These are phyloP conservation scores for Bradysia coprophila DNA, from an alignment of 1,140 invertebrate species.

Conservation along the genomic window DNA sequence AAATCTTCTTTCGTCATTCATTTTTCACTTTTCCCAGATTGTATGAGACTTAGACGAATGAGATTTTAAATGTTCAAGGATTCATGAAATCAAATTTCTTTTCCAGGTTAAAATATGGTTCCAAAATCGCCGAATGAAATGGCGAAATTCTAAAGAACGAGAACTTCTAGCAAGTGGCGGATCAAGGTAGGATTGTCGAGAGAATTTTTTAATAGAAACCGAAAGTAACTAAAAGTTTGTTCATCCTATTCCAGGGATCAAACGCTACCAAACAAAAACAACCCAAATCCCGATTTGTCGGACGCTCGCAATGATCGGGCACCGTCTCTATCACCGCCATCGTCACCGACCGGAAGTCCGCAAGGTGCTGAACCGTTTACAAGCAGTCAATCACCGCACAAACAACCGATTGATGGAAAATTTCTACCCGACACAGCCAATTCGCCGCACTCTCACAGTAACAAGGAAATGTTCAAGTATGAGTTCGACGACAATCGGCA, in stretches of 20 bases:
- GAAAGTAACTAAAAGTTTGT: too few relatives aligned
- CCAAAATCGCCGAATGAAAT: conserved; percentile 91
- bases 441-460: not conserved
- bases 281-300: conserved; percentile 87
- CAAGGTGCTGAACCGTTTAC: conserved; percentile 9
- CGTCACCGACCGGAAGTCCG: conserved; percentile 12
- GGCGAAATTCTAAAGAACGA: conserved; percentile 92
- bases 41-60: too few relatives aligned
- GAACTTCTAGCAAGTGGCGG: conserved; percentile 84
- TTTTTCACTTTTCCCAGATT: too few relatives aligned
- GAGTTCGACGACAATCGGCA: not conserved
- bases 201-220: too few relatives aligned
- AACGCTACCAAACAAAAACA: conserved; percentile 91
- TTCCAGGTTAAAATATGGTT: conserved; percentile 92
- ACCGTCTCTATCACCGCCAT: conserved; percentile 29
- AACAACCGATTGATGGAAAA: conserved; percentile 4
- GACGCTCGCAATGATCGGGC: conserved; percentile 67
- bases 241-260: conserved; percentile 88
- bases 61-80: too few relatives aligned
- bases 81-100: too few relatives aligned
- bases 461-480: not conserved
- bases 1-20: too few relatives aligned
- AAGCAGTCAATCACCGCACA: conserved; percentile 5
- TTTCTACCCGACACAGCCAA: not conserved
- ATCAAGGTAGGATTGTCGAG: too few relatives aligned